phyloP scores from a whole-genome alignment of 2,113 vertebrate genomes.

The Planiliza haematocheilus region DNA sequence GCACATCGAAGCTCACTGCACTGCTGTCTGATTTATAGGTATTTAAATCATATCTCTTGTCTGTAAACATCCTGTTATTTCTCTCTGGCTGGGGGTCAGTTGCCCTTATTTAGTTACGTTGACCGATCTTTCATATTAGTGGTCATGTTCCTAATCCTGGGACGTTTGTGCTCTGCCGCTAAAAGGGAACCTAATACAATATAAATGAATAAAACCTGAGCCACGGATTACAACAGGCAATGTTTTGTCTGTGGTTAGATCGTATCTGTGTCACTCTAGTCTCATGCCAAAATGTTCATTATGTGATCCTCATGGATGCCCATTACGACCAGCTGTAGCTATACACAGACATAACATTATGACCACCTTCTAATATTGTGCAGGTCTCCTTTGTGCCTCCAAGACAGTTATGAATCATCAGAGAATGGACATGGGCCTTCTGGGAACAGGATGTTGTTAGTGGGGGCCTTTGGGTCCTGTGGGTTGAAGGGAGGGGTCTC shows the following conservation, averaged over 20 bases:
- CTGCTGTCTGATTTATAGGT: not conserved
- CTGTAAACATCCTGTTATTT: not conserved
- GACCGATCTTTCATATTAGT: not conserved
- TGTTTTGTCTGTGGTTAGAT: not conserved
- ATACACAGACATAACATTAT: no score
- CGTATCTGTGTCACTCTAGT: not conserved
- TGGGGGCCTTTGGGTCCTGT: no score
- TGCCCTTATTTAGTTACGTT: not conserved
- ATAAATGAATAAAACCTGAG: not conserved
- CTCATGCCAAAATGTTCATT: no score
- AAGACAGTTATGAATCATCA: no score
- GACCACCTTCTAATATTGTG: no score
- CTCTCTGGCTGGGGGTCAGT: not conserved
- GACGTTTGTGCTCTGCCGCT: not conserved
- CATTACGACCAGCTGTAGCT: no score
- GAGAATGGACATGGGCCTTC: no score
- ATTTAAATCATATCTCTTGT: not conserved
- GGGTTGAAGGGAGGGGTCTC: no score
- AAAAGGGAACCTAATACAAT: not conserved
- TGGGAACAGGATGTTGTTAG: no score
- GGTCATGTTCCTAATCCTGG: not conserved
- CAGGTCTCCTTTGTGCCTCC: no score
- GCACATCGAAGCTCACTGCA: not conserved
- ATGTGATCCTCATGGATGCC: no score
- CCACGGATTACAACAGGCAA: not conserved